Evolutionary conservation across 2,113 vertebrate genomes (phyloP).

Genomic region (Gracilinanus agilis): DNA sequence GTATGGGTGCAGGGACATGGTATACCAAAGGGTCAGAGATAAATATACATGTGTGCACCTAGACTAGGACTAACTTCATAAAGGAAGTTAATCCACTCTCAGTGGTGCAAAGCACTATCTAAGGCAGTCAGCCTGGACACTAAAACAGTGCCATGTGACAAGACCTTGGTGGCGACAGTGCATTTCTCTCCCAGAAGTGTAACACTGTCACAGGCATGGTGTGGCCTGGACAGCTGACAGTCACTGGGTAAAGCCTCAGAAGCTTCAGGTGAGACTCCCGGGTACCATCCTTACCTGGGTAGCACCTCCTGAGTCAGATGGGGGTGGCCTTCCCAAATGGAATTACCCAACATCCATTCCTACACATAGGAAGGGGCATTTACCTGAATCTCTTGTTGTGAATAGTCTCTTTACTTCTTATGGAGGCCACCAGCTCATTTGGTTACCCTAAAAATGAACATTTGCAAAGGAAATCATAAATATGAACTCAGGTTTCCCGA

Average conservation of each 20-base stretch:
- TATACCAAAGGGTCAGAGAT: not conserved
- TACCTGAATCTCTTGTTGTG: conserved; percentile 55
- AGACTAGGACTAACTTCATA: conserved; percentile 83
- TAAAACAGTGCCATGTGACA: conserved; percentile 71
- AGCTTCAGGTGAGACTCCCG: not conserved
- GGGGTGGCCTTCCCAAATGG: not conserved
- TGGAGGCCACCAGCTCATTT: conserved; percentile 25
- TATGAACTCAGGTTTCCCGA: not conserved
- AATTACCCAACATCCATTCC: not conserved
- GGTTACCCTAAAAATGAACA: conserved; percentile 56
- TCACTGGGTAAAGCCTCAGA: conserved; percentile 69
- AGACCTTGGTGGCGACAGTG: conserved; percentile 56
- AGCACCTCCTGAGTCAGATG: not conserved
- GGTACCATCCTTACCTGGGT: not conserved
- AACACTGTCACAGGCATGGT: conserved; percentile 82
- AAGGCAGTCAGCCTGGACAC: conserved; percentile 46
- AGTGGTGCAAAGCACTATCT: conserved; percentile 78
- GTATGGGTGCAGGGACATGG: not conserved
- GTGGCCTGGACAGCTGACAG: conserved; percentile 83
- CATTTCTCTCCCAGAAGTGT: conserved; percentile 83
- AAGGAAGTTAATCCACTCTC: conserved; percentile 84
- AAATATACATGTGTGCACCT: conserved; percentile 79
- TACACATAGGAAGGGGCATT: conserved; percentile 14
- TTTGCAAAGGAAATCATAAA: not conserved
- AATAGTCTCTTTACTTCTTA: not conserved